Conservation (phyloP, 2,797 vertebrate species). For the Sebastes paucispinis region DNA sequence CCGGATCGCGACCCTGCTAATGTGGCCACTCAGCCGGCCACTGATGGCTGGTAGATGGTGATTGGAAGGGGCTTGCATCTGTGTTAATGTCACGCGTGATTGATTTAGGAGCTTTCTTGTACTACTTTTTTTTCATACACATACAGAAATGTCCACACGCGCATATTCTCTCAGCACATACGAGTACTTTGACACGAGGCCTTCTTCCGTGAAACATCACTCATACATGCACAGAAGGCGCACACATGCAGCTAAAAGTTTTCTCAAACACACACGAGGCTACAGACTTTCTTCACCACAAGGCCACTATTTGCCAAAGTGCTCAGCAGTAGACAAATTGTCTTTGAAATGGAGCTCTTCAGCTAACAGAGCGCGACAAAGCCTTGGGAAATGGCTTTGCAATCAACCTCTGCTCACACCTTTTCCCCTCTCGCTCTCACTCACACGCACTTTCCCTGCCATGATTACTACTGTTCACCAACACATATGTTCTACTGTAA, state of each 20-base stretch:
- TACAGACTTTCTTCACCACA: conserved; percentile 25
- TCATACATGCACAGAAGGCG: neutral
- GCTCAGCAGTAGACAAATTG: conserved; percentile 68
- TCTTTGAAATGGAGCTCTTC: conserved; percentile 69
- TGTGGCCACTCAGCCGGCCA: conserved; percentile 34
- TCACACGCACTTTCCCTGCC: conserved; percentile 14
- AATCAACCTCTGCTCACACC: conserved; percentile 71
- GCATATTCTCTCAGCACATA: neutral
- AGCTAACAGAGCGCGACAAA: conserved; percentile 72
- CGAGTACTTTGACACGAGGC: neutral
- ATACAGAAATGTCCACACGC: neutral
- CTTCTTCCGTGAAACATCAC: neutral
- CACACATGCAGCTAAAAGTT: neutral
- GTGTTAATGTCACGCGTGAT: conserved; percentile 15
- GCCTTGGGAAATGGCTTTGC: conserved; percentile 73
- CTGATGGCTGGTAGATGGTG: conserved; percentile 41
- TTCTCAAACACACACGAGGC: neutral
- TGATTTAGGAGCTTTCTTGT: conserved; percentile 10
- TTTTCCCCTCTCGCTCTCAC: conserved; percentile 20
- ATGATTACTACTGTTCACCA: conserved; percentile 41
- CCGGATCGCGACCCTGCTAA: conserved; percentile 43
- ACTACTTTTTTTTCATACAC: neutral
- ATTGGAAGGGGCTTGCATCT: conserved; percentile 34
- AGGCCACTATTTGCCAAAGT: conserved; percentile 47
- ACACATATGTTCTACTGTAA: conserved; percentile 36